Conservation (phyloP, 2,888 invertebrate species). For the Oasisia sp. region DNA sequence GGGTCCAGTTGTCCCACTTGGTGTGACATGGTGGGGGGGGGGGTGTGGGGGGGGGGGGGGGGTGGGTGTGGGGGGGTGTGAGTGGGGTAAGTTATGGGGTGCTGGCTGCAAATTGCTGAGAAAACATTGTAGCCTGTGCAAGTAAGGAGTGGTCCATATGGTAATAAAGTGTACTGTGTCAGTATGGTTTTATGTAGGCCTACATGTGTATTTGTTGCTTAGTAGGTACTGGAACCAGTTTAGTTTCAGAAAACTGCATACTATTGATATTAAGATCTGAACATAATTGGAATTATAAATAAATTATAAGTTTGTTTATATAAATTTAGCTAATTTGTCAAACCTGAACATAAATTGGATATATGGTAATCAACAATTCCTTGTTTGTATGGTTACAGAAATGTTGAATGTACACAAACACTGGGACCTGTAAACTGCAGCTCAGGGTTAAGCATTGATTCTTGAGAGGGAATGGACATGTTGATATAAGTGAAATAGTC, state of each 20-base stretch:
- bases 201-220: neutral
- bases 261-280: neutral
- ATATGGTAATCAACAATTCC: too few relatives aligned
- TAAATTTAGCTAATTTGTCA: too few relatives aligned
- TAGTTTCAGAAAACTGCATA: neutral
- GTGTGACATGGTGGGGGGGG: too few relatives aligned
- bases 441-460: too few relatives aligned
- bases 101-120: neutral
- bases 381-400: too few relatives aligned
- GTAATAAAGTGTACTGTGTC: slow-evolving; percentile 4
- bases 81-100: neutral
- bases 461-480: too few relatives aligned
- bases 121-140: neutral
- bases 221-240: neutral
- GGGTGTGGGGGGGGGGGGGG: neutral
- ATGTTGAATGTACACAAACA: too few relatives aligned
- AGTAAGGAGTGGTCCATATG: neutral
- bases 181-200: neutral
- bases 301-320: too few relatives aligned
- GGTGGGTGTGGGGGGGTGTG: neutral
- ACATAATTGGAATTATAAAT: too few relatives aligned
- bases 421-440: too few relatives aligned
- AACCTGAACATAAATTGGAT: too few relatives aligned
- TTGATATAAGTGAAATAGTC: too few relatives aligned
- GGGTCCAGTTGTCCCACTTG: neutral